Conservation (phyloP, 2,113 vertebrate genomes). For the Cololabis saira region DNA sequence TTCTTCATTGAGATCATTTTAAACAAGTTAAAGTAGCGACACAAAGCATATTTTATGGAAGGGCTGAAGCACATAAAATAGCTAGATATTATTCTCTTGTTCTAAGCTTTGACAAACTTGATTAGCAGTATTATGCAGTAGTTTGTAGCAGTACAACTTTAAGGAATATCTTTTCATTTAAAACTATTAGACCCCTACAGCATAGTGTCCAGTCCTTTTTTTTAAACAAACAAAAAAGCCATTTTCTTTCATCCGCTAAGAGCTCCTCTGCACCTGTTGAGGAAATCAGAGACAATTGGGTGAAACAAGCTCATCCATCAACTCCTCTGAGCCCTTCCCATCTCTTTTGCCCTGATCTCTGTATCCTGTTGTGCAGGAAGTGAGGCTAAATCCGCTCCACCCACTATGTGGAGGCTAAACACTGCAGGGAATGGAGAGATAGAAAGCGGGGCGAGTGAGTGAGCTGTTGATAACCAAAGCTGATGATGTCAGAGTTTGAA, state of each 20-base stretch:
- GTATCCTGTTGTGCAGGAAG: slow-evolving; percentile 81
- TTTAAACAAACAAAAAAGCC: slow-evolving; percentile 27
- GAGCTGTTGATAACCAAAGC: slow-evolving; percentile 1
- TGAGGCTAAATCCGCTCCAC: slow-evolving; percentile 60
- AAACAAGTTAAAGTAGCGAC: not conserved
- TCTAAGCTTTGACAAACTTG: slow-evolving; percentile 4
- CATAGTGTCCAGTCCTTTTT: not conserved
- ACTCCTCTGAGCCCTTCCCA: slow-evolving; percentile 61
- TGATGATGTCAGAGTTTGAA: not conserved
- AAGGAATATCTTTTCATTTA: not conserved
- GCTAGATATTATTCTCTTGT: not conserved
- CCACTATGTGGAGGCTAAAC: slow-evolving; percentile 58
- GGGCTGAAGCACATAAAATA: not conserved
- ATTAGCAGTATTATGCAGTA: not conserved
- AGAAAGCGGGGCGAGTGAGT: slow-evolving; percentile 7
- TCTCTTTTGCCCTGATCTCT: slow-evolving; percentile 42
- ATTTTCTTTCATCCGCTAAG: slow-evolving; percentile 35
- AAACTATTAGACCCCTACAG: not conserved
- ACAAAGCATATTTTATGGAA: not conserved
- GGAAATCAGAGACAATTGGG: slow-evolving; percentile 73
- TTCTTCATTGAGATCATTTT: slow-evolving; percentile 7
- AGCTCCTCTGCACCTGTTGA: slow-evolving; percentile 68
- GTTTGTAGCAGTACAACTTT: not conserved
- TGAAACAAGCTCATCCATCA: slow-evolving; percentile 66
- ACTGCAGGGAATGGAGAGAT: slow-evolving; percentile 41